Evolutionary conservation across 2,888 invertebrate genomes (phyloP), one percentile per base, ranked within the genome.

Genomic region (Amaurobius ferox): DNA sequence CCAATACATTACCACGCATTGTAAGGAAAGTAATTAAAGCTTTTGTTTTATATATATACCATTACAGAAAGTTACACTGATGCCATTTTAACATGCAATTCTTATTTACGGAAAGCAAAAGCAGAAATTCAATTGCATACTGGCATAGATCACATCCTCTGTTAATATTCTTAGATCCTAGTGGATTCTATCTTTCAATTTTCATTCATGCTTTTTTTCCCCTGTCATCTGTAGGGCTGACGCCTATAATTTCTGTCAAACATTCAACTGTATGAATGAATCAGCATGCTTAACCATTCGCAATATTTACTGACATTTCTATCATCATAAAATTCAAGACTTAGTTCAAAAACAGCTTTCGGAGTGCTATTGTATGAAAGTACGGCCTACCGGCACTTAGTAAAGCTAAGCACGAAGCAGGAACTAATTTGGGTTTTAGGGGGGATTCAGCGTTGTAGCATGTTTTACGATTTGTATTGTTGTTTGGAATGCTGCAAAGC

Each of bases 401-500:
- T 19, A 26, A 61, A 61, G 28, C 61, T 26, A 26, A 0, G 61
- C 61, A 61, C 61, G 61, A 61, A 61, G 28, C 61, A 61, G 61
- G 61, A 61, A 61, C 61, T 61, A 61, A 61, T 26, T 61, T 61
- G 23, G 23, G 26, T 0, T 13, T 23, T 1, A 61, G 23, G 6
- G 2, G 23, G 61, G 23, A 19, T 26, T 61, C 28, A 3, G 23
- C n/a, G 28, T 11, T 61, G 28, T 1, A 0, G 7, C 23, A 26
- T 61, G n/a, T n/a, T 61, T 61, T 61, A 61, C 28, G 61, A 61
- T 61, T 61, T 61, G 23, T 61, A 26, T 61, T 61, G 61, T 61
- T 61, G 28, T 26, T 26, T 1, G 13, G 28, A 61, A 6, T 19
- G 61, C 23, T 61, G 23, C 28, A 61, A 61, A 61, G 28, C 61